Conservation (phyloP, 2,797 vertebrate genomes). For the Aulostomus chinensis region DNA sequence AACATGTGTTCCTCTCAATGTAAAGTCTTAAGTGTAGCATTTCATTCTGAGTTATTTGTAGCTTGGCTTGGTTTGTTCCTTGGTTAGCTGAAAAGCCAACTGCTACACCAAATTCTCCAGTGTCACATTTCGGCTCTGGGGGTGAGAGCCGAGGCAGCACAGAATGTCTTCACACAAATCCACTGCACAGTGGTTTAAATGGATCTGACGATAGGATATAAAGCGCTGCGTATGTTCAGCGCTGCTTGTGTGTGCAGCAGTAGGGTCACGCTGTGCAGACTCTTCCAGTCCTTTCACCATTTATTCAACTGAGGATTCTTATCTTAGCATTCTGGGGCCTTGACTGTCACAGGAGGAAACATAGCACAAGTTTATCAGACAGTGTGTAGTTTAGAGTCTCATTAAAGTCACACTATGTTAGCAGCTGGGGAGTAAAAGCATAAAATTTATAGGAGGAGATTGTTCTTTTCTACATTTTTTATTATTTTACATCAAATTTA, state of each 20-base stretch:
- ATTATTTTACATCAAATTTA: too few relatives aligned
- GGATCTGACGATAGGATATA: conserved; percentile 15
- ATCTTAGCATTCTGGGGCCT: conserved; percentile 25
- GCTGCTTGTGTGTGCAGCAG: not conserved
- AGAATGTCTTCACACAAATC: conserved; percentile 35
- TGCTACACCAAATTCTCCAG: conserved; percentile 42
- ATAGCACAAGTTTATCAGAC: conserved; percentile 27
- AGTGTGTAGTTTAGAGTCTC: conserved; percentile 24
- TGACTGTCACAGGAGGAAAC: conserved; percentile 15
- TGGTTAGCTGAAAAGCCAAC: conserved; percentile 31
- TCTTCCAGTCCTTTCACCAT: conserved; percentile 7
- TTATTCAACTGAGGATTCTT: conserved; percentile 21
- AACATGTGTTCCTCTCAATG: conserved; percentile 11
- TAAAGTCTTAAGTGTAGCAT: conserved; percentile 27
- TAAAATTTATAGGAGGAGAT: not conserved
- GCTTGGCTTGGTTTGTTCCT: conserved; percentile 12
- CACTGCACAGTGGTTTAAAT: conserved; percentile 20
- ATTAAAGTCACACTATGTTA: conserved; percentile 35
- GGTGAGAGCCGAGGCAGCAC: conserved; percentile 35
- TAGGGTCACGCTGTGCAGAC: not conserved
- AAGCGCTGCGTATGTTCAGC: not conserved
- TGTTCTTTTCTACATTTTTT: too few relatives aligned
- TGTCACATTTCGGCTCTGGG: conserved; percentile 55
- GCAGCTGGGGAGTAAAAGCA: not conserved
- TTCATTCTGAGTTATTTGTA: conserved; percentile 30